Evolutionary conservation across 2,888 invertebrate species (phyloP), one percentile per base, ranked within the genome.

Genomic region (Parapristionchus giblindavisi): DNA sequence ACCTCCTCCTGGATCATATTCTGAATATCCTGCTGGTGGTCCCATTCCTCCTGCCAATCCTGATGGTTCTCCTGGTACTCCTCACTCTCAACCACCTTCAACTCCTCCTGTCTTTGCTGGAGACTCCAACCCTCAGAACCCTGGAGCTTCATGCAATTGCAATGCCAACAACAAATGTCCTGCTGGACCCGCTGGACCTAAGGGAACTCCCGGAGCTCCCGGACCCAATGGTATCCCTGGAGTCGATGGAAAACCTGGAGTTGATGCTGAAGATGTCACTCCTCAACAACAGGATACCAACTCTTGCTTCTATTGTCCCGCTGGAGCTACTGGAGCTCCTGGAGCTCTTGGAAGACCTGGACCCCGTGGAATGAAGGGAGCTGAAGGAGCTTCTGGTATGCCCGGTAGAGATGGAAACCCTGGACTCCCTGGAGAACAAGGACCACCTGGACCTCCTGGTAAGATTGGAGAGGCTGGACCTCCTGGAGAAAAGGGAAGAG

Each of bases 301-400:
- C 34, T 82, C 83, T 48, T 87, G 87, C 83, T 87, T 87, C 84
- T 79, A 85, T 73, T 87, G 87, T 77, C 87, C 87, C 58, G 81
- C 83, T 66, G 87, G 87, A 76, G 85, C 84, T 52, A 81, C 82
- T 38, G 84, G 83, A 75, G 82, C 83, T 73, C 83, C 82, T 63
- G 83, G 87, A 77, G 87, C 87, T 51, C 81, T 85, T 43, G 87
- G 87, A 75, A 75, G 85, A 54, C 83, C 85, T 58, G 87, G 87
- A 76, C 83, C 83, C 58, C 79, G 85, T 51, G 87, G 87, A 76
- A 80, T 84, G 60, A 61, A 79, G 48, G 87, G 87, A 76, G 81
- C 83, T 63, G 81, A 80, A 48, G 87, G 87, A 77, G 84, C 84
- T 73, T 79, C 81, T 51, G 87, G 85, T 74, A 80, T 81, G 66